A percentile compares a stretch with the other conserved stretches of the same genome.
These are phyloP conservation scores for Xiphorhynchus erythropygius DNA, from an alignment of 2,797 vertebrate species.

Conservation along the genomic window DNA sequence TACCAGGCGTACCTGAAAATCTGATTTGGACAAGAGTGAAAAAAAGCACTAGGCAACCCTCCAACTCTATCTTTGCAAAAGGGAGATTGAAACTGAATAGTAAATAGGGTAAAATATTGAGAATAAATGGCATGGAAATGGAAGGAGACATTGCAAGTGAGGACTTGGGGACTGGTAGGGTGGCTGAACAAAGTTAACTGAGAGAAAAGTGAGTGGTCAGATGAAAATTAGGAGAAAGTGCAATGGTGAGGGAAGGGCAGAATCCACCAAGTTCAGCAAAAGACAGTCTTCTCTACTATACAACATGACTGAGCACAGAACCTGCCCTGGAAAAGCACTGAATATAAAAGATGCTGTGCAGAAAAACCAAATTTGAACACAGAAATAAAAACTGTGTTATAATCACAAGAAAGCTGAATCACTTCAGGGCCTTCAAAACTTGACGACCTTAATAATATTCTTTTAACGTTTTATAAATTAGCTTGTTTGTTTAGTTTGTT, in stretches of 20 bases:
- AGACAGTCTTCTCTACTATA: neutral
- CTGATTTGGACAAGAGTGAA: neutral
- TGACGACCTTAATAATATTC: neutral
- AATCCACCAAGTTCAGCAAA: neutral
- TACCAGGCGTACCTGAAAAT: neutral
- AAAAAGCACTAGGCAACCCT: neutral
- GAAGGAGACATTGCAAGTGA: neutral
- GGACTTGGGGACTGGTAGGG: neutral
- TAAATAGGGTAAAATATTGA: neutral
- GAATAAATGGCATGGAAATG: neutral
- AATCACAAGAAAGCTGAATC: neutral
- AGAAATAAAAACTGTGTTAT: neutral
- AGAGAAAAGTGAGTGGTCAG: neutral
- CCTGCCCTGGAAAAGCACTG: neutral
- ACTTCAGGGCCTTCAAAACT: neutral
- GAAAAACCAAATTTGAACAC: neutral
- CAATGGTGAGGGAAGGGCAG: neutral
- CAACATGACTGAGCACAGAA: neutral
- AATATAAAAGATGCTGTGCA: neutral
- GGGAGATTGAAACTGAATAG: neutral
- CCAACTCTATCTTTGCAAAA: neutral
- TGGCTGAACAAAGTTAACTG: neutral
- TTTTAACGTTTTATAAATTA: neutral
- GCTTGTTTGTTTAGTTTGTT: neutral
- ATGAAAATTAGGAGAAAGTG: neutral